Evolutionary conservation across 2,888 invertebrate genomes (phyloP).

Genomic region (Sericinus montela): DNA sequence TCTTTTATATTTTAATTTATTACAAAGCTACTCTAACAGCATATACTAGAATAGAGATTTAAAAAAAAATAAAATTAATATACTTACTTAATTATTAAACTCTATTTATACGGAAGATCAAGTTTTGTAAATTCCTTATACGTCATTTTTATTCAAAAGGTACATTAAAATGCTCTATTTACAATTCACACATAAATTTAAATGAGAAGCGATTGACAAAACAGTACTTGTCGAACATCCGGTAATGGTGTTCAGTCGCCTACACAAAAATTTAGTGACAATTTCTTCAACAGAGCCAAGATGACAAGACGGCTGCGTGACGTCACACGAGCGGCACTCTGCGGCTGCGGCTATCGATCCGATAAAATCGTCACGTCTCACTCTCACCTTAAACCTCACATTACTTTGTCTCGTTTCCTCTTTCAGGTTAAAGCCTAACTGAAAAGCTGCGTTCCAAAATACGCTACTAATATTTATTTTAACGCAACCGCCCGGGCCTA

Average conservation of each 20-base stretch:
- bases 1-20: no score
- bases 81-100: background rate
- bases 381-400: constrained; percentile 48
- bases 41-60: no score
- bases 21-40: no score
- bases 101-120: background rate
- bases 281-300: constrained; percentile 72
- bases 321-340: constrained; percentile 74
- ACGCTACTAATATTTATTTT: constrained; percentile 79
- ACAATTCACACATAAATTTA: constrained; percentile 20
- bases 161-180: constrained; percentile 19
- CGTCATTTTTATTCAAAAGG: background rate
- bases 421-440: constrained; percentile 47
- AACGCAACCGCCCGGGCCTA: constrained; percentile 62
- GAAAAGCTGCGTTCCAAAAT: constrained; percentile 69
- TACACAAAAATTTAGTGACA: constrained; percentile 66
- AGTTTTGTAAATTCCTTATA: background rate
- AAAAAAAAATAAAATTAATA: no score
- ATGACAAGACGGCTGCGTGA: constrained; percentile 75
- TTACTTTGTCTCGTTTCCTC: constrained; percentile 51
- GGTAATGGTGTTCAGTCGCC: constrained; percentile 32
- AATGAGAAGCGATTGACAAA: constrained; percentile 17
- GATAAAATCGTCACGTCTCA: constrained; percentile 58
- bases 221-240: constrained; percentile 24
- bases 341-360: constrained; percentile 80